Evolutionary conservation across 2,888 invertebrate genomes (phyloP).

Genomic region (Nomada ferruginata): DNA sequence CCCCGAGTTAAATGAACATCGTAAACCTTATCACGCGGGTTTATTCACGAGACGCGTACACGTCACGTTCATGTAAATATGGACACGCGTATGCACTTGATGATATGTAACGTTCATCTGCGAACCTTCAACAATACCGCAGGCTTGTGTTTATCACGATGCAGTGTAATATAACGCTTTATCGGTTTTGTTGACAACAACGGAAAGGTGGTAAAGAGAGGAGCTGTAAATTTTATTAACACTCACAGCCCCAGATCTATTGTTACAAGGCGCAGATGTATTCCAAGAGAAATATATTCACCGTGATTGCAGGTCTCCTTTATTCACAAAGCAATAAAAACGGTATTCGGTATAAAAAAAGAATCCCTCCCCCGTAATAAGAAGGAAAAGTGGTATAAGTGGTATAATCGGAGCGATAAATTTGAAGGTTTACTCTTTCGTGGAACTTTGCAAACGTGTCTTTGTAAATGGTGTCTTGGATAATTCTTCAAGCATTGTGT

Average conservation of each 20-base stretch:
- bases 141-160: conserved; percentile 27
- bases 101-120: conserved; percentile 35
- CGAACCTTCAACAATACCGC: conserved; percentile 30
- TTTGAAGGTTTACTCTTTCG: background rate
- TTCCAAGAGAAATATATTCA: background rate
- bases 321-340: background rate
- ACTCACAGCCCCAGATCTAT: conserved; percentile 11
- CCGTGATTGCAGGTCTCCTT: background rate
- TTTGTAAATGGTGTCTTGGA: no score
- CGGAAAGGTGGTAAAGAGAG: conserved; percentile 14
- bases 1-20: conserved; percentile 48
- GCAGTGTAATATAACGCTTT: conserved; percentile 33
- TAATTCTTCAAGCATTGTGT: no score
- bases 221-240: conserved; percentile 45
- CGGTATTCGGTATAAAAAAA: background rate
- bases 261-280: background rate
- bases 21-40: conserved; percentile 67
- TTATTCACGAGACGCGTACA: conserved; percentile 54
- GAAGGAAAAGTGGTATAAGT: background rate
- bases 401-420: background rate
- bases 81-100: conserved; percentile 21
- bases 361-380: background rate
- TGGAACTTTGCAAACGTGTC: background rate
- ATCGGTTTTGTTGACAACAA: conserved; percentile 15
- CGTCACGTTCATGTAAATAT: conserved; percentile 33